These are phyloP conservation scores for Autographa pulchrina DNA, from an alignment of 2,888 invertebrate species.

Conservation along the genomic window DNA sequence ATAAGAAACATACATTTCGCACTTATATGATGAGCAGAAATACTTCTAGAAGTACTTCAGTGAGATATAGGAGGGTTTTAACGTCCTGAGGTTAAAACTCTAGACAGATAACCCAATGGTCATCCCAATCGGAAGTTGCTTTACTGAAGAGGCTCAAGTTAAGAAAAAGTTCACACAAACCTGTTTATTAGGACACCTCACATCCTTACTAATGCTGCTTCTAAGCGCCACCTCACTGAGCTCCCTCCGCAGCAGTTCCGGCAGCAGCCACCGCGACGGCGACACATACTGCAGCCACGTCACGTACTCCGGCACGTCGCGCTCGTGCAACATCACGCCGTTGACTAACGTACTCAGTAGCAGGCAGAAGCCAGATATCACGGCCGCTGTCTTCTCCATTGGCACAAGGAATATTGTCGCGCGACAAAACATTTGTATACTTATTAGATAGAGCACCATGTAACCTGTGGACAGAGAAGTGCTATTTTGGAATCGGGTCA, in stretches of 20 bases:
- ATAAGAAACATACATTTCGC: too few species aligned
- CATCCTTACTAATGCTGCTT: slow-evolving; percentile 84
- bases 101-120: too few species aligned
- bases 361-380: slow-evolving; percentile 90
- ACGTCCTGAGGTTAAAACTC: too few species aligned
- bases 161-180: slow-evolving; percentile 73
- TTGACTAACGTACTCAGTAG: slow-evolving; percentile 91
- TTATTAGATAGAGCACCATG: slow-evolving; percentile 92
- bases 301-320: slow-evolving; percentile 91
- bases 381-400: slow-evolving; percentile 90
- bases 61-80: too few species aligned
- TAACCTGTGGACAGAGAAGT: slow-evolving; percentile 86
- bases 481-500: too few species aligned
- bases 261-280: slow-evolving; percentile 93
- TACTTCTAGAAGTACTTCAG: too few species aligned
- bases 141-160: too few species aligned
- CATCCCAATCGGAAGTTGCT: too few species aligned
- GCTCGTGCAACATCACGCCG: slow-evolving; percentile 92
- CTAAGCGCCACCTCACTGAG: slow-evolving; percentile 91
- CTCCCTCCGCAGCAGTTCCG: slow-evolving; percentile 91
- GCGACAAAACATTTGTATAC: slow-evolving; percentile 91
- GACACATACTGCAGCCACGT: slow-evolving; percentile 92
- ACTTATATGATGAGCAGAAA: too few species aligned
- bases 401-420: slow-evolving; percentile 92
- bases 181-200: slow-evolving; percentile 92